These are phyloP conservation scores for Cerceris ruficornis DNA, from an alignment of 2,888 invertebrate species.

Conservation along the genomic window DNA sequence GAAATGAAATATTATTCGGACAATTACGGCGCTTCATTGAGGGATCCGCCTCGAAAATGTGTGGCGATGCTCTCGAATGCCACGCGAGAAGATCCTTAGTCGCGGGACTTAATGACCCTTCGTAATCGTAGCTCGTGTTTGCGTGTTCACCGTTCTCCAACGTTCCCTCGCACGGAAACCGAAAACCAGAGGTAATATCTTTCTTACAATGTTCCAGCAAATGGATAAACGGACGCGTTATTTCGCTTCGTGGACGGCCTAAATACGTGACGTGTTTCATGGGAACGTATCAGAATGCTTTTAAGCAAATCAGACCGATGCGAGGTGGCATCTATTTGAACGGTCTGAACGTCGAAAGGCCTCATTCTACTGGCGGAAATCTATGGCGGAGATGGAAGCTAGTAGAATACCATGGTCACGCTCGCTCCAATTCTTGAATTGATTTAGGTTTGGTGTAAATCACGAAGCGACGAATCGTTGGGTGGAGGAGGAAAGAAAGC, in stretches of 20 bases:
- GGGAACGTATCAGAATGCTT: constrained; percentile 16
- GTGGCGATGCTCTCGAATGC: constrained; percentile 14
- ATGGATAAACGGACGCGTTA: not conserved
- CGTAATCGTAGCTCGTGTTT: constrained; percentile 33
- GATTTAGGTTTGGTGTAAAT: constrained; percentile 46
- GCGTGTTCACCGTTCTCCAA: constrained; percentile 26
- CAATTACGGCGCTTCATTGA: constrained; percentile 27
- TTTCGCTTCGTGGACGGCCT: constrained; percentile 2
- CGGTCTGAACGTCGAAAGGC: constrained; percentile 13
- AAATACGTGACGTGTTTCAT: constrained; percentile 20
- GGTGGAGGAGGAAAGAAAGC: constrained; percentile 14
- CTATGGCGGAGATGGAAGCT: constrained; percentile 17
- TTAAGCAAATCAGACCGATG: constrained; percentile 22
- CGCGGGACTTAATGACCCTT: constrained; percentile 39
- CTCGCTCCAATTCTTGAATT: constrained; percentile 53
- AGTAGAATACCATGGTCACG: constrained; percentile 45
- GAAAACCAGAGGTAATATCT: constrained; percentile 46
- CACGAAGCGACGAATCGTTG: constrained; percentile 22
- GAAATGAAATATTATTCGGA: constrained; percentile 42
- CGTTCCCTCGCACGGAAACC: not conserved
- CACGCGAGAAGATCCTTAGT: constrained; percentile 39
- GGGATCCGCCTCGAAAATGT: constrained; percentile 6
- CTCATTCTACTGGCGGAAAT: constrained; percentile 9
- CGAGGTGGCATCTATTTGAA: constrained; percentile 13
- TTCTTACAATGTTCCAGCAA: constrained; percentile 7